A percentile compares a stretch with the other conserved stretches of the same genome.
phyloP scores from a whole-genome alignment of 2,888 invertebrate species.

The Agriopis aurantiaria region DNA sequence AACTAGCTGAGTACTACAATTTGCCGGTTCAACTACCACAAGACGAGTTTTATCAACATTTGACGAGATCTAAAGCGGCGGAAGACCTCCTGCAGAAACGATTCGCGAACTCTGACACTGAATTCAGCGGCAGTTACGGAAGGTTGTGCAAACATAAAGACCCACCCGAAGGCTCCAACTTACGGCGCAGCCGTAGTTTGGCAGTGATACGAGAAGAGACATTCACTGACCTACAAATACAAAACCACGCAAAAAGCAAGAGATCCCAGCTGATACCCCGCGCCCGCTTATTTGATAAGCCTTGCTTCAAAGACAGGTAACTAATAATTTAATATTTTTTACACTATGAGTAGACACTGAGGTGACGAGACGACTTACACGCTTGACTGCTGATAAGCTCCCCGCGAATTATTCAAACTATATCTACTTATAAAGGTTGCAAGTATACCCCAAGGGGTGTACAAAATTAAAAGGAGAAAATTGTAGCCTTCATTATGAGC shows the following conservation, averaged over 20 bases:
- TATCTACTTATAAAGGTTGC: too few relatives aligned
- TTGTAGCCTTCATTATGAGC: too few relatives aligned
- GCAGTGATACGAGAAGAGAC: conserved; percentile 93
- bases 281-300: conserved; percentile 92
- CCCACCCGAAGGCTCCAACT: conserved; percentile 80
- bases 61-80: conserved; percentile 79
- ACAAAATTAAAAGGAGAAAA: too few relatives aligned
- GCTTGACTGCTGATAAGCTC: too few relatives aligned
- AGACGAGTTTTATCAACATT: conserved; percentile 83
- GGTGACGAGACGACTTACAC: too few relatives aligned
- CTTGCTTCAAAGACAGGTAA: conserved; percentile 91
- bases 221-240: conserved; percentile 89
- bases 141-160: conserved; percentile 82
- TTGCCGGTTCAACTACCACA: conserved; percentile 79
- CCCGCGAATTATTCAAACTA: too few relatives aligned
- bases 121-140: conserved; percentile 82
- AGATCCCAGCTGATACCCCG: conserved; percentile 93
- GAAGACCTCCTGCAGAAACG: conserved; percentile 79
- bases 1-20: conserved; percentile 82
- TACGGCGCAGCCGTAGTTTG: conserved; percentile 90
- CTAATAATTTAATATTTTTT: too few relatives aligned
- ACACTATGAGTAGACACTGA: too few relatives aligned
- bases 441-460: too few relatives aligned
- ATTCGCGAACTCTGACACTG: conserved; percentile 80
- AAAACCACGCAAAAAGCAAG: conserved; percentile 87